Conservation (phyloP, 2,113 vertebrate genomes). For the Tricholaema leucomelas region DNA sequence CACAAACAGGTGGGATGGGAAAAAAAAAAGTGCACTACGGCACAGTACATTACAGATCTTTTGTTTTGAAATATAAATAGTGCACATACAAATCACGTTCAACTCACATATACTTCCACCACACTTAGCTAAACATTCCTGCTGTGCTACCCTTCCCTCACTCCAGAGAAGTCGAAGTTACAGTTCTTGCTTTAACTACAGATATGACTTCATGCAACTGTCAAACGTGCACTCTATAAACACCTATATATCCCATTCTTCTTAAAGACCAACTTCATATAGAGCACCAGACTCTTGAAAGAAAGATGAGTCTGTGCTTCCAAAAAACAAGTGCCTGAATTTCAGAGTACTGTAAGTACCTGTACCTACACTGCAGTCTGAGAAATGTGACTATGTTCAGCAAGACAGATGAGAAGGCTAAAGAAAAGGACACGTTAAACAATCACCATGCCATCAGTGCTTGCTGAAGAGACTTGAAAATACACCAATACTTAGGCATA, state of each 20-base stretch:
- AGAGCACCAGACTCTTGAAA: not conserved
- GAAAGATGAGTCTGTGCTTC: not conserved
- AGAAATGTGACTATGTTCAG: not conserved
- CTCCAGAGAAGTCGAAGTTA: not conserved
- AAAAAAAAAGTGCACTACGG: not conserved
- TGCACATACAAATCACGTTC: not conserved
- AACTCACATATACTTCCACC: not conserved
- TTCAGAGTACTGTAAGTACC: not conserved
- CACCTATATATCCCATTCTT: not conserved
- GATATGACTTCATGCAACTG: not conserved
- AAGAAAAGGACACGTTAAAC: not conserved
- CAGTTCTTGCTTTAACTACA: not conserved
- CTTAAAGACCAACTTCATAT: not conserved
- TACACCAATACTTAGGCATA: fast-evolving
- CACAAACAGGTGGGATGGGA: not conserved
- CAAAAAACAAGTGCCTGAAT: not conserved
- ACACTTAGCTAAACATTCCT: not conserved
- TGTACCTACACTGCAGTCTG: not conserved
- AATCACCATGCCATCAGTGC: not conserved
- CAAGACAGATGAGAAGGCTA: not conserved
- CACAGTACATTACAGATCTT: not conserved
- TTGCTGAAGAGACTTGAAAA: not conserved
- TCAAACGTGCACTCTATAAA: not conserved
- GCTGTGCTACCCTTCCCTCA: not conserved
- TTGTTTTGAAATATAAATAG: not conserved